These are phyloP conservation scores for Drosophila sproati DNA, from an alignment of 1,140 invertebrate genomes.

Conservation along the genomic window DNA sequence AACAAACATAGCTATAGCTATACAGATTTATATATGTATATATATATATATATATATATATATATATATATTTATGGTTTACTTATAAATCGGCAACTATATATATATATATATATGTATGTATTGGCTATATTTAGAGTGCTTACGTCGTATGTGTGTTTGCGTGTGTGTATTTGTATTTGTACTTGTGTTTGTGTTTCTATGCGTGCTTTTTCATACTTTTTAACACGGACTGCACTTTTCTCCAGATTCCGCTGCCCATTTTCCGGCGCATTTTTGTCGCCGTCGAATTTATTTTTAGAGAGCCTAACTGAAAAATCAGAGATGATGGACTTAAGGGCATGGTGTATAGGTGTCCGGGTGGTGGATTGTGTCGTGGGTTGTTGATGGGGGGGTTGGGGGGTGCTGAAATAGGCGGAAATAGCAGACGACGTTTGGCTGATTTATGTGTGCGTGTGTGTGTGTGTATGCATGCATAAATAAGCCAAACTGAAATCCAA, in stretches of 20 bases:
- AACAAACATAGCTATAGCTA: slow-evolving; percentile 12
- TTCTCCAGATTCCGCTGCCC: slow-evolving; percentile 38
- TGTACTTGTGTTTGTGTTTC: slow-evolving; percentile 25
- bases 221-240: slow-evolving; percentile 14
- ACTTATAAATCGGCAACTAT: not conserved
- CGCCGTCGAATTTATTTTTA: slow-evolving; percentile 56
- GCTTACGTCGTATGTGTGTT: slow-evolving; percentile 2
- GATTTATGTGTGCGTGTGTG: slow-evolving; percentile 8
- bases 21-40: slow-evolving; percentile 3
- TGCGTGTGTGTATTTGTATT: slow-evolving; percentile 9
- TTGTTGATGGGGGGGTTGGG: too few relatives aligned
- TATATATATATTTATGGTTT: not conserved
- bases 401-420: slow-evolving; percentile 46
- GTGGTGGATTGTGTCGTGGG: too few relatives aligned
- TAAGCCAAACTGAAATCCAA: slow-evolving; percentile 64
- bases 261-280: slow-evolving; percentile 61
- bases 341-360: not conserved
- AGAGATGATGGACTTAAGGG: slow-evolving; percentile 5
- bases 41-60: too few relatives aligned
- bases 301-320: slow-evolving; percentile 12
- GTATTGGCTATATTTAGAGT: slow-evolving; percentile 15
- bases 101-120: slow-evolving; percentile 6
- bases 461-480: slow-evolving; percentile 35
- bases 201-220: not conserved
- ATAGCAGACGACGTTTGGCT: slow-evolving; percentile 52